A percentile compares a stretch with the other conserved stretches of the same genome.
Evolutionary conservation across 2,888 invertebrate genomes (phyloP).

Genomic region (Sesia apiformis): DNA sequence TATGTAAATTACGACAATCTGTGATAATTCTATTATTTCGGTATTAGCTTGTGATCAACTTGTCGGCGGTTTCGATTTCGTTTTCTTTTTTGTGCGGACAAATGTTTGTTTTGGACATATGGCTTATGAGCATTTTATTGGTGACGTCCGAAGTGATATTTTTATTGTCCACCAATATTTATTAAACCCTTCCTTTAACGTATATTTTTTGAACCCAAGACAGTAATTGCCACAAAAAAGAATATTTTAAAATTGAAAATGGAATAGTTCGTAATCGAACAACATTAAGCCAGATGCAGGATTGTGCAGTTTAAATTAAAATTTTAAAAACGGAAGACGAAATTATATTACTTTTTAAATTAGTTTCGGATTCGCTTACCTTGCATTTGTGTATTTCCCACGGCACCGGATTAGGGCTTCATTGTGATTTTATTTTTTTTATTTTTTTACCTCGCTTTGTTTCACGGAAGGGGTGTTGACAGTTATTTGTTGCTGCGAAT

Average conservation of each 20-base stretch:
- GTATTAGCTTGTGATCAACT: conserved; percentile 63
- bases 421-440: conserved; percentile 59
- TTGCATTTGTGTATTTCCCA: conserved; percentile 70
- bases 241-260: background rate
- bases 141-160: background rate
- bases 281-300: background rate
- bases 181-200: conserved; percentile 12
- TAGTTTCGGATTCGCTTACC: conserved; percentile 70
- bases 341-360: conserved; percentile 72
- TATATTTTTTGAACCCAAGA: conserved; percentile 10
- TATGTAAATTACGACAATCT: conserved; percentile 71
- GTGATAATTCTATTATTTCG: conserved; percentile 70
- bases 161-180: background rate
- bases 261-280: background rate
- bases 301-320: conserved; percentile 1
- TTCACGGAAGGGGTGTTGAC: conserved; percentile 73
- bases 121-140: conserved; percentile 31
- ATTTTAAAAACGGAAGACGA: conserved; percentile 47
- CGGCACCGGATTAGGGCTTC: conserved; percentile 64
- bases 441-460: conserved; percentile 60
- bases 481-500: conserved; percentile 69
- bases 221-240: background rate
- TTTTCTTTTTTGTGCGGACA: conserved; percentile 25
- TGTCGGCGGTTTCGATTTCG: conserved; percentile 46
- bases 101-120: conserved; percentile 63